Evolutionary conservation across 2,888 invertebrate species (phyloP).

Genomic region (Sturmia bella): DNA sequence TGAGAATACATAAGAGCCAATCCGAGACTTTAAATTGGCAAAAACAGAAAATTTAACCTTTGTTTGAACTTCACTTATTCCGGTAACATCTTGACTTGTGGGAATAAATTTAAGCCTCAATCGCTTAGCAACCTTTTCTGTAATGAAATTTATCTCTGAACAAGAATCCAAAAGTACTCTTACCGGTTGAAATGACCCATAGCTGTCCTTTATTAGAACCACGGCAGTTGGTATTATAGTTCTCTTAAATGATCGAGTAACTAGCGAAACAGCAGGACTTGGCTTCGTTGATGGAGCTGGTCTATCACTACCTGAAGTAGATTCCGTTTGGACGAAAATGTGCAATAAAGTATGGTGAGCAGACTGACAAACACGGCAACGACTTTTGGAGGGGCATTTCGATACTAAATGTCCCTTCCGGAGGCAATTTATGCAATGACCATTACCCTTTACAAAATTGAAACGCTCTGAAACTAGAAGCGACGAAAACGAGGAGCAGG

Average conservation of each 20-base stretch:
- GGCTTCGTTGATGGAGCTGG: too few species aligned
- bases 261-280: not conserved
- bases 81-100: not conserved
- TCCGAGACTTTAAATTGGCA: constrained; percentile 5
- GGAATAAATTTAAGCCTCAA: not conserved
- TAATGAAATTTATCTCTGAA: constrained; percentile 15
- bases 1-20: not conserved
- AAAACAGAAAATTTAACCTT: not conserved
- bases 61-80: not conserved
- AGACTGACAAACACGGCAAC: not conserved
- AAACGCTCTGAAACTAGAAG: constrained; percentile 11
- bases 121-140: not conserved
- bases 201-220: constrained; percentile 35
- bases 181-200: constrained; percentile 35
- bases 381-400: constrained; percentile 23
- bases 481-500: constrained; percentile 1
- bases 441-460: constrained; percentile 22
- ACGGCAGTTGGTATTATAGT: constrained; percentile 29
- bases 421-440: too few species aligned
- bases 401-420: not conserved
- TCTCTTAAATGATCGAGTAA: constrained; percentile 5
- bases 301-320: not conserved
- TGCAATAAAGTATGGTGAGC: not conserved
- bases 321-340: not conserved
- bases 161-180: constrained; percentile 30